A percentile compares a stretch with the other conserved stretches of the same genome.
Conservation (phyloP, 2,888 invertebrate species). For the Cataglyphis cursor region DNA sequence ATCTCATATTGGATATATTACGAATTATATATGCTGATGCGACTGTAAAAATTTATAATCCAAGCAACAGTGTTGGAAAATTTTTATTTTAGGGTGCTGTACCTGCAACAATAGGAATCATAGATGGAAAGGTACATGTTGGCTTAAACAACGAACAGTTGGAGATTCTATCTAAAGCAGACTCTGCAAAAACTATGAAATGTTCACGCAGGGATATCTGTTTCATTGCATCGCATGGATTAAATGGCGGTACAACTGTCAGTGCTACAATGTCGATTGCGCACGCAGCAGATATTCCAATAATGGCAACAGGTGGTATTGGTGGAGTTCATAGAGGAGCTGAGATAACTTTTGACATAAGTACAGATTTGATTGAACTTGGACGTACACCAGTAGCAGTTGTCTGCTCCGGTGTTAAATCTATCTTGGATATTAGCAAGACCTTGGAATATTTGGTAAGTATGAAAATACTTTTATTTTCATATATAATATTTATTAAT, state of each 20-base stretch:
- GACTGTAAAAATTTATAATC: background rate
- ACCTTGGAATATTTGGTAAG: conserved; percentile 96
- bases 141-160: conserved; percentile 91
- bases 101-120: conserved; percentile 97
- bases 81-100: conserved; percentile 90
- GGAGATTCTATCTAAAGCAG: conserved; percentile 89
- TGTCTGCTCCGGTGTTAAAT: conserved; percentile 98
- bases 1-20: background rate
- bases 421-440: conserved; percentile 97
- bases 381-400: conserved; percentile 95
- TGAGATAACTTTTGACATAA: conserved; percentile 95
- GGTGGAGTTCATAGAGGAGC: conserved; percentile 98
- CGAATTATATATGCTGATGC: background rate
- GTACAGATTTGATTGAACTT: conserved; percentile 97
- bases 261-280: conserved; percentile 97
- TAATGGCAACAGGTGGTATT: conserved; percentile 98
- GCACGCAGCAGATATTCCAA: conserved; percentile 92
- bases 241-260: conserved; percentile 98
- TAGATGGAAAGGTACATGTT: conserved; percentile 94
- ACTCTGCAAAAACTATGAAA: conserved; percentile 89
- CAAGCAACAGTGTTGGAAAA: background rate
- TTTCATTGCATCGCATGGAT: conserved; percentile 90
- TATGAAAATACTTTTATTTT: background rate
- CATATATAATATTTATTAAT: background rate
- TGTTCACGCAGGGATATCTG: conserved; percentile 96